Percentiles rank a stretch among this genome's conserved stretches.
These are phyloP conservation scores for Ursus arctos DNA, from an alignment of 2,113 vertebrate genomes.

Conservation along the genomic window DNA sequence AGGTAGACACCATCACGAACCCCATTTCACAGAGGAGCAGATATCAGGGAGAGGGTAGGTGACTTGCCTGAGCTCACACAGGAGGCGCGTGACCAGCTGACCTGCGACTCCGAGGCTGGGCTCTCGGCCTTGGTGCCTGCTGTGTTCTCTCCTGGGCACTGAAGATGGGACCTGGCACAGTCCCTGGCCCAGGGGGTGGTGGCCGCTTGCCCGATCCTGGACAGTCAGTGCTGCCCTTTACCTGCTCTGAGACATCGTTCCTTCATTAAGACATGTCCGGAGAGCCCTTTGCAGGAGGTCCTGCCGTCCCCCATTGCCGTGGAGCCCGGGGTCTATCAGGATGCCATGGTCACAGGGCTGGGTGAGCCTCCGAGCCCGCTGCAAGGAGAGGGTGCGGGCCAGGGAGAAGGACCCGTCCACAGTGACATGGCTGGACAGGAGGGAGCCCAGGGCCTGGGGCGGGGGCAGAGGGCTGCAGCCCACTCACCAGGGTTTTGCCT, in stretches of 20 bases:
- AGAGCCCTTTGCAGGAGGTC: neutral
- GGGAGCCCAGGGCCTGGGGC: too few relatives aligned
- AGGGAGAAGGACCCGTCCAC: neutral
- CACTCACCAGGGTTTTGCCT: neutral
- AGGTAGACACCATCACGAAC: accelerated
- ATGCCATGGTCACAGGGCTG: neutral
- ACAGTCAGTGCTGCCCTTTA: neutral
- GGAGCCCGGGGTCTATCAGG: too few relatives aligned
- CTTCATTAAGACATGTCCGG: neutral
- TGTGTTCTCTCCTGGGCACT: neutral
- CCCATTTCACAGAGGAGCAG: neutral
- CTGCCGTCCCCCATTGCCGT: too few relatives aligned
- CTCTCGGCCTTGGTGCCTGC: neutral
- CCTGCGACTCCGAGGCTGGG: neutral
- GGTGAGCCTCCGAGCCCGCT: neutral
- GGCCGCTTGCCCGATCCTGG: neutral
- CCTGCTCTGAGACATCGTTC: neutral
- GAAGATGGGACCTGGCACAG: neutral
- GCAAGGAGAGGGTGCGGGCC: neutral
- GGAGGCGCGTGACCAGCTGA: neutral
- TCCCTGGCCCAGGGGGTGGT: neutral
- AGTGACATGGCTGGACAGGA: neutral
- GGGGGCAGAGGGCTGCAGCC: neutral
- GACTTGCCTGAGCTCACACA: neutral
- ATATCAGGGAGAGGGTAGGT: neutral